Evolutionary conservation across 1,140 invertebrate genomes (phyloP).

Genomic region (Drosophila subpulchrella): DNA sequence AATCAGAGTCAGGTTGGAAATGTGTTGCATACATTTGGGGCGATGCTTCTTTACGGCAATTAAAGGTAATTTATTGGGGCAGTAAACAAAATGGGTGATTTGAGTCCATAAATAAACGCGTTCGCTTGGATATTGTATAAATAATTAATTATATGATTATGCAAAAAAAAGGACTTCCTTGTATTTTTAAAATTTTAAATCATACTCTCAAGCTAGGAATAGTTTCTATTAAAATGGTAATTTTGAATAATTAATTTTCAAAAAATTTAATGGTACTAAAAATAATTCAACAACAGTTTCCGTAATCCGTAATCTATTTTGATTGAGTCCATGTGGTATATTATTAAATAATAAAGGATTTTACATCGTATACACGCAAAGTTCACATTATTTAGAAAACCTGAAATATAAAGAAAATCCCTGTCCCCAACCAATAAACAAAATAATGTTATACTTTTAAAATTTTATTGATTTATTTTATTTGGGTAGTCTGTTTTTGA

Average conservation of each 20-base stretch:
- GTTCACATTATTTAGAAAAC: neutral
- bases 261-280: no score
- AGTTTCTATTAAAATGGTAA: no score
- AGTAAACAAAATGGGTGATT: neutral
- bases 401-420: neutral
- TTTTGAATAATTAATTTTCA: no score
- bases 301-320: no score
- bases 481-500: constrained; percentile 45
- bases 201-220: no score
- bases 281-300: no score
- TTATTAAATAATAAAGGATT: no score
- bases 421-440: neutral
- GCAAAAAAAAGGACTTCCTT: no score
- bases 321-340: no score
- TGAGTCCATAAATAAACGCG: neutral
- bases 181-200: no score
- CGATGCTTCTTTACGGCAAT: constrained; percentile 5
- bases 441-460: neutral
- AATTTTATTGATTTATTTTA: constrained; percentile 11
- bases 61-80: neutral
- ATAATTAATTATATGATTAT: no score
- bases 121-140: neutral
- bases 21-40: constrained; percentile 36
- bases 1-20: constrained; percentile 21
- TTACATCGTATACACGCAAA: neutral